Base-by-base conservation (phyloP, 2,888 invertebrate species). In the Hyposoter didymator region DNA sequence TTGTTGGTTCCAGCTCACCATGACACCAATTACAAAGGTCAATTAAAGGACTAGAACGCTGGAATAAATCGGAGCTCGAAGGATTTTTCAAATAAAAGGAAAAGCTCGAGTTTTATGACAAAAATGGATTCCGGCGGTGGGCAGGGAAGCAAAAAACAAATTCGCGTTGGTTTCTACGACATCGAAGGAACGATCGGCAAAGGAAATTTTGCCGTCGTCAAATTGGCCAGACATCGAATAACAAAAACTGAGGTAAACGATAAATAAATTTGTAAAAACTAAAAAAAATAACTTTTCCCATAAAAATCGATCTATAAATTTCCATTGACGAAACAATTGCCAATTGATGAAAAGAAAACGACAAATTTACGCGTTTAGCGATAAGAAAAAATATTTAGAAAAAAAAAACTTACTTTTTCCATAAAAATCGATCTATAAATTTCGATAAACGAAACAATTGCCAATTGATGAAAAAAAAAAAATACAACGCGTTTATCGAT, bases 131-230 rank as follows among this genome's bases (percentile, higher is more conserved):
- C 90, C 67, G 91, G 91, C 78, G 87, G 89, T 64, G 89, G 90
- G 32, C 92, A 93, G 89, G 89, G 92, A 82, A 83, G 69, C 78
- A 93, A 93, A 82, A 93, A 92, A 78, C 96, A 97, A 90, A 97
- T 98, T 93, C 96, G 98, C 92, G 98, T 99, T 92, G 99, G 99
- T 90, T 99, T 99, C 95, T 99, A 99, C 95, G 98, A 99, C 94
- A 98, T 99, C 94, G 99, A 99, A 95, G 96, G 97, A 93, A 99
- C 99, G 92, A 99, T 99, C 92, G 99, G 99, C 91, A 99, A 99
- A 95, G 99, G 99, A 78, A 99, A 99, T 95, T 99, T 99, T 95
- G 99, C 99, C 90, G 99, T 99, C 91, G 99, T 99, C 91, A 99
- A 99, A 95, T 95, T 99, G 94, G 99, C 99, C 90, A 97, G 98